Percentiles rank a stretch among this genome's conserved stretches.
Conservation (phyloP, 2,888 invertebrate genomes). For the Luperina testacea region DNA sequence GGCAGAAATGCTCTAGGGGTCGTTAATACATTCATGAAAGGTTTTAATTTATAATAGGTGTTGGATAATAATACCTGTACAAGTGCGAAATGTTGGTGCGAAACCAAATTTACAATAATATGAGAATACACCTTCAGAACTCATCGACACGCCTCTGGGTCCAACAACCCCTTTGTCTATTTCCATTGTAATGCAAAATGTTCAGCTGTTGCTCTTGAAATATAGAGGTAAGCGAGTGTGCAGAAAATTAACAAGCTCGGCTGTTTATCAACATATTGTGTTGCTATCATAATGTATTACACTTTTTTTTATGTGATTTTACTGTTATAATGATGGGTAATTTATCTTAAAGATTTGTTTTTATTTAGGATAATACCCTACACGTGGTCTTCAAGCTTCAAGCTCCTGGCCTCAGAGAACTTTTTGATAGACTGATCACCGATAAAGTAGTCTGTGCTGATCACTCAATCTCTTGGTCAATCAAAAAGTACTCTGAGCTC, state of each 20-base stretch:
- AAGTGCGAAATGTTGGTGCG: slow-evolving; percentile 40
- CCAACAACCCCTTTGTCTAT: slow-evolving; percentile 32
- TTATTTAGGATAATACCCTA: not conserved
- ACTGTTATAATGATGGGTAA: not conserved
- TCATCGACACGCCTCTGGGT: slow-evolving; percentile 45
- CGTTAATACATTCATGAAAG: slow-evolving; percentile 34
- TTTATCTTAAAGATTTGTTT: not conserved
- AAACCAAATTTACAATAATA: slow-evolving; percentile 47
- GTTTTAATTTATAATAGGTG: slow-evolving; percentile 38
- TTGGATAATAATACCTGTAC: slow-evolving; percentile 33
- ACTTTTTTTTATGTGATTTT: not conserved
- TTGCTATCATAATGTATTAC: not conserved
- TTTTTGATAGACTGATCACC: too few species aligned
- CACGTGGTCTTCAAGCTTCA: not conserved
- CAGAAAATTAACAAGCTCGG: slow-evolving; percentile 10
- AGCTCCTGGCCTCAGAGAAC: too few species aligned
- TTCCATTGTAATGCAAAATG: slow-evolving; percentile 40
- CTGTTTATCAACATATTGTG: slow-evolving; percentile 26
- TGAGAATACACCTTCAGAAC: slow-evolving; percentile 36
- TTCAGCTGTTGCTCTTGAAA: slow-evolving; percentile 38
- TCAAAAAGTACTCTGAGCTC: too few species aligned
- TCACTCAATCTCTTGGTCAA: too few species aligned
- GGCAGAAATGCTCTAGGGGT: slow-evolving; percentile 23
- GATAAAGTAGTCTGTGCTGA: too few species aligned
- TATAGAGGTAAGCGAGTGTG: slow-evolving; percentile 18